Conservation (phyloP, 2,113 vertebrate genomes). For the Calonectris borealis region DNA sequence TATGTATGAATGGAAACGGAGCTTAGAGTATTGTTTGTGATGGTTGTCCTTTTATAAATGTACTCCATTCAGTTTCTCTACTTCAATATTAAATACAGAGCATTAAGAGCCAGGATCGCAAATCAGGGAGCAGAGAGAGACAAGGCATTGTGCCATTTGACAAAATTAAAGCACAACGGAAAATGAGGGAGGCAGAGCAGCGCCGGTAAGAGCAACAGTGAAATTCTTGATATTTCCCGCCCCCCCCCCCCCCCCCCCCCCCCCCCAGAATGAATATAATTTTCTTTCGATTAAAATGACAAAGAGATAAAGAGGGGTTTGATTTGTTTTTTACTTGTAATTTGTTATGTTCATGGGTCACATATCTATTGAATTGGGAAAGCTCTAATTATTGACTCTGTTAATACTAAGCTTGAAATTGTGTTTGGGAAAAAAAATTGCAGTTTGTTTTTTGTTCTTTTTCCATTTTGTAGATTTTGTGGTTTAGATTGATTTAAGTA, state of each 20-base stretch:
- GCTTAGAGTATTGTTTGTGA: not conserved
- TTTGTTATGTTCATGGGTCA: not conserved
- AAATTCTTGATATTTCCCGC: no score
- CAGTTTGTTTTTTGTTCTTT: not conserved
- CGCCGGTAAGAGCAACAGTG: constrained; percentile 75
- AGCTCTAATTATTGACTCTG: not conserved
- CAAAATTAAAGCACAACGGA: constrained; percentile 91
- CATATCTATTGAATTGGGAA: not conserved
- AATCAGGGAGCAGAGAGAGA: constrained; percentile 88
- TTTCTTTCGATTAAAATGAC: not conserved
- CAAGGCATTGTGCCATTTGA: constrained; percentile 92
- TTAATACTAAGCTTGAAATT: not conserved
- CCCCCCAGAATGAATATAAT: no score
- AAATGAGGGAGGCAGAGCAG: constrained; percentile 89
- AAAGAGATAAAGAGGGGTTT: not conserved
- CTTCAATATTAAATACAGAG: constrained; percentile 71
- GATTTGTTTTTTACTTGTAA: not conserved
- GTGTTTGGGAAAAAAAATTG: not conserved
- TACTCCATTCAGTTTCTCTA: not conserved
- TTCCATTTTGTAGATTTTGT: not conserved
- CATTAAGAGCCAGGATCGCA: constrained; percentile 90
- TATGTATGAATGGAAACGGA: not conserved
- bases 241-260: no score
- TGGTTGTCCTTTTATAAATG: not conserved
- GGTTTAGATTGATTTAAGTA: not conserved